Evolutionary conservation across 64 coral and sea anemone genomes (phyloP).

Genomic region (Catalaphyllia jardinei): DNA sequence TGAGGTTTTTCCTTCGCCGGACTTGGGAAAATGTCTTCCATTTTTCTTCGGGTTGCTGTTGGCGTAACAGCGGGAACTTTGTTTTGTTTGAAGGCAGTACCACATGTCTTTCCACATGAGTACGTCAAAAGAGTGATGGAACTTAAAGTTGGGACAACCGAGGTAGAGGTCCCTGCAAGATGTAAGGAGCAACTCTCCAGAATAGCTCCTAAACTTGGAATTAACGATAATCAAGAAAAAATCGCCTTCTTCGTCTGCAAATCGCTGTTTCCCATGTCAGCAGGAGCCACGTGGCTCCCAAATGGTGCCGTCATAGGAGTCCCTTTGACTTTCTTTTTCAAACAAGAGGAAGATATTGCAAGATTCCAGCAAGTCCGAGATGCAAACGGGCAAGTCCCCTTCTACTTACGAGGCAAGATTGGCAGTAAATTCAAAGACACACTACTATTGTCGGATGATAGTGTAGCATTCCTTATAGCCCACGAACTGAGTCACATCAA

Average conservation of each 20-base stretch:
- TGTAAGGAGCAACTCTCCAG: slow-evolving; percentile 60
- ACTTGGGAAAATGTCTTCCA: neutral
- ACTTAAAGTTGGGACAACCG: slow-evolving; percentile 17
- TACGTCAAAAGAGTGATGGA: slow-evolving; percentile 37
- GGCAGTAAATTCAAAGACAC: slow-evolving; percentile 74
- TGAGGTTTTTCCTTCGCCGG: neutral
- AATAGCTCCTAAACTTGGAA: slow-evolving; percentile 62
- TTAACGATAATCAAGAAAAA: slow-evolving; percentile 50
- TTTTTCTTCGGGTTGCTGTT: slow-evolving; percentile 4
- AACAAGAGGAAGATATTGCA: slow-evolving; percentile 65
- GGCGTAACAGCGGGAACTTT: slow-evolving; percentile 35
- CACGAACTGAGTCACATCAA: slow-evolving; percentile 90
- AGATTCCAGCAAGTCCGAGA: slow-evolving; percentile 68
- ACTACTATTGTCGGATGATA: slow-evolving; percentile 75
- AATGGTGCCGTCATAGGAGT: slow-evolving; percentile 87
- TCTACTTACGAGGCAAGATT: slow-evolving; percentile 67
- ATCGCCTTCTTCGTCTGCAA: slow-evolving; percentile 90
- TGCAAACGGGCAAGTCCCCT: slow-evolving; percentile 45
- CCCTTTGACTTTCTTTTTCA: slow-evolving; percentile 81
- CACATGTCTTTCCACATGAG: slow-evolving; percentile 51
- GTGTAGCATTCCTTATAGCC: slow-evolving; percentile 83
- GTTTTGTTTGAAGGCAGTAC: slow-evolving; percentile 33
- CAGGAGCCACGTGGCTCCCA: slow-evolving; percentile 84
- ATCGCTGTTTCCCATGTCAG: slow-evolving; percentile 74
- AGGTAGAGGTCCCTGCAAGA: slow-evolving; percentile 34